Evolutionary conservation across 2,888 invertebrate genomes (phyloP), one percentile per base, ranked within the genome.

Genomic region (Tinea semifulvella): DNA sequence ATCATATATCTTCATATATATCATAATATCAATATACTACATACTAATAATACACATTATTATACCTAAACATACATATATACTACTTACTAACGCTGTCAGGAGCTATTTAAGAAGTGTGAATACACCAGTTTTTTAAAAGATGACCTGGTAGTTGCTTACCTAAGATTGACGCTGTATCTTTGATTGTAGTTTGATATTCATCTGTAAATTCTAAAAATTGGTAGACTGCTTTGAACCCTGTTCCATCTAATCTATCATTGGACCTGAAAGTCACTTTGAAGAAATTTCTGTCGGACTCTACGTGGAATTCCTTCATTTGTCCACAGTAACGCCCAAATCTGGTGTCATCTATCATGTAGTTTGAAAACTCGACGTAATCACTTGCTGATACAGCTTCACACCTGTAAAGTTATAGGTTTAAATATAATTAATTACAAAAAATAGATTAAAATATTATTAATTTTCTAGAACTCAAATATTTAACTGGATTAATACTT

Each of bases 321-420:
- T 89, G 88, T 5, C 97, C 97, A 67, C 98, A 98, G 66, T 93
- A 90, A 59, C 94, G 86, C 40, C 89, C 86, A 70, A 91, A 94
- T 68, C 95, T 94, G 60, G 92, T 85, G 76, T 98, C 98, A 54
- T 90, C 87, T 50, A 92, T 88, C 84, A 92, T 88, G 65, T 91
- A 95, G 81, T 98, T 98, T 39, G 96, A 96, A 75, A 98, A 96
- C 68, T 97, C 94, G 44, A 98, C 92, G 72, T 91, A 97, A 73
- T 98, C 98, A 61, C 96, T 97, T 35, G 94, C 93, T 2, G 96
- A 92, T 39, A 88, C 86, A 47, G 92, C 91, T 59, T 93, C 92
- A 66, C 98, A 98, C 52, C 97, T 98, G 81, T 19, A 71, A 83
- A 47, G 46, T n/a, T n/a, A n/a, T n/a, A n/a, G n/a, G n/a, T n/a